Evolutionary conservation across 2,888 invertebrate species (phyloP), one percentile per base, ranked within the genome.

Genomic region (Netelia fuscicornis): DNA sequence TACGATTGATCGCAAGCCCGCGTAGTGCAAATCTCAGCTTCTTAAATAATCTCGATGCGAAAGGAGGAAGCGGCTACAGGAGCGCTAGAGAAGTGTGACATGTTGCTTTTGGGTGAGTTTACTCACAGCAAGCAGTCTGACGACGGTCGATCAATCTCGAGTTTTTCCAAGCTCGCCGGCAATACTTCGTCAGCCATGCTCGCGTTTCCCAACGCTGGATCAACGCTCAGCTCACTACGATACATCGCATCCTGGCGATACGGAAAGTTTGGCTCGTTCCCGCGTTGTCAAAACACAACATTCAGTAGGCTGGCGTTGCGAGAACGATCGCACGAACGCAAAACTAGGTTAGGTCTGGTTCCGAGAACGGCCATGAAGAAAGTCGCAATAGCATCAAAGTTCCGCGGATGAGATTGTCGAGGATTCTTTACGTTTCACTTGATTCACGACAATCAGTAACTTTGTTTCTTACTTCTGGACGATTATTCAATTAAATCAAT

Each of bases 91-190:
- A 44, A n/a, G n/a, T 2, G n/a, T n/a, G 11, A 64, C 1, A 44
- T 67, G 11, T 44, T 65, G 23, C 10, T 6, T 2, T 44, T 13
- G 11, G 30, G 13, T 13, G 30, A 37, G n/a, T 48, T 10, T n/a
- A 88, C 91, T 92, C 86, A 92, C 91, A 89, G 91, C 5, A 88
- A 86, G 85, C 89, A 90, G 70, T 87, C 89, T 13, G 88, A 83
- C 23, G 87, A 76, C 10, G 79, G 56, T 68, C 90, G 90, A 87
- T 92, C 91, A 87, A 93, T 93, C 84, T 93, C 91, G 85, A 93
- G 91, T 87, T 90, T 92, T 86, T 92, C 91, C 83, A 93, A 89
- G 85, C 92, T 92, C 77, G 92, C 93, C 88, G 93, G 92, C 89
- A 93, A 81, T 58, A 90, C 87, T 78, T 92, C 92, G 81, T 92